phyloP scores from a whole-genome alignment of 2,113 vertebrate species.

The Protobothrops flavoviridis region DNA sequence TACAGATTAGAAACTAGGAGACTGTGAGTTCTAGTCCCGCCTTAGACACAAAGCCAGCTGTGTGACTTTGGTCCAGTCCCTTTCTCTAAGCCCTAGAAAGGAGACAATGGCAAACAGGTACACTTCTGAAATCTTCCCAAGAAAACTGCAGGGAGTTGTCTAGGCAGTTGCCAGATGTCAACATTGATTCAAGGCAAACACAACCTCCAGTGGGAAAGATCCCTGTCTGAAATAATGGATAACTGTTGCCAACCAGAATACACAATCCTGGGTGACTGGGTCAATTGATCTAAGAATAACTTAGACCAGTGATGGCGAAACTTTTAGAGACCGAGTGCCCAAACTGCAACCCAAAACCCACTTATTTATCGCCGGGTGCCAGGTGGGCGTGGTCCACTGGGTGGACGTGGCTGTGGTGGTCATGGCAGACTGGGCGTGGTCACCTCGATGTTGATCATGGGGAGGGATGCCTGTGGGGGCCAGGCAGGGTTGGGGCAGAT shows the following conservation, averaged over 20 bases:
- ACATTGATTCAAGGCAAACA: not conserved
- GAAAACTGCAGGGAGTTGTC: not conserved
- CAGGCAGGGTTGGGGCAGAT: too few species aligned
- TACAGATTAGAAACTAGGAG: not conserved
- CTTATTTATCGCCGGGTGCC: too few species aligned
- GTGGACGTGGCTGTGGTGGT: too few species aligned
- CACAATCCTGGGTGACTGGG: not conserved
- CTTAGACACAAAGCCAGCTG: not conserved
- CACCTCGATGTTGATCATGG: too few species aligned
- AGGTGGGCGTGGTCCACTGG: too few species aligned
- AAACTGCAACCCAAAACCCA: too few species aligned
- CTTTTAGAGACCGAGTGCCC: too few species aligned
- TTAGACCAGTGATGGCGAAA: not conserved
- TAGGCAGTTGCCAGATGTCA: not conserved
- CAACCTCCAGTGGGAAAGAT: not conserved
- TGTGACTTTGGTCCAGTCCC: not conserved
- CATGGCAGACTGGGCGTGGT: too few species aligned
- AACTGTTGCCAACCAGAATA: not conserved
- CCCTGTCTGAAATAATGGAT: not conserved
- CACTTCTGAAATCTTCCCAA: not conserved
- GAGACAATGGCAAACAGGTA: not conserved
- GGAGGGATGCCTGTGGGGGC: too few species aligned
- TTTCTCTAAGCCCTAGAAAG: not conserved
- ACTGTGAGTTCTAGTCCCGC: not conserved
- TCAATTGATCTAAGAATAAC: not conserved